phyloP scores from a whole-genome alignment of 2,888 invertebrate species.

The Dryobotodes eremita region DNA sequence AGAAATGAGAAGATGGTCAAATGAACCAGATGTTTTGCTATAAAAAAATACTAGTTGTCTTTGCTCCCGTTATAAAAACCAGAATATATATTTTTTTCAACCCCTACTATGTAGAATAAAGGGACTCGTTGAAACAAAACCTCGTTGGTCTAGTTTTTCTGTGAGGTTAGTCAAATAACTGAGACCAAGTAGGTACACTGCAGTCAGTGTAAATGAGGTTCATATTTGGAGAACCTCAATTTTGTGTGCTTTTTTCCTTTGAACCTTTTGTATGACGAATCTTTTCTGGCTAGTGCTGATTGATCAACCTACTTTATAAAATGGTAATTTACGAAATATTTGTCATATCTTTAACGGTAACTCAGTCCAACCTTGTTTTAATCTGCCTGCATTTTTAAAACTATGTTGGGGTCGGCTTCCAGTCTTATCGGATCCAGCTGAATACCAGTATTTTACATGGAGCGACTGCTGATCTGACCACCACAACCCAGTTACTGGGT shows the following conservation, averaged over 20 bases:
- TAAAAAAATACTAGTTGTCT: background rate
- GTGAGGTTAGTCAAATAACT: constrained; percentile 21
- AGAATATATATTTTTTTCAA: background rate
- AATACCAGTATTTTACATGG: no score
- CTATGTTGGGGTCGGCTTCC: no score
- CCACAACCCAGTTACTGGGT: no score
- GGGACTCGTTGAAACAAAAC: background rate
- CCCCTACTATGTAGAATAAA: background rate
- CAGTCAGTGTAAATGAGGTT: constrained; percentile 14
- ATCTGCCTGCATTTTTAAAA: no score
- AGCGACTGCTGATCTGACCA: no score
- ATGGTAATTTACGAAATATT: no score
- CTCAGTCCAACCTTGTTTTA: no score
- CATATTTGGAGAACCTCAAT: constrained; percentile 41
- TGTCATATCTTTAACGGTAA: no score
- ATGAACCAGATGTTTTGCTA: background rate
- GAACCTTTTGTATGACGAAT: background rate
- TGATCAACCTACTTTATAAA: no score
- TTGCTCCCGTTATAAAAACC: background rate
- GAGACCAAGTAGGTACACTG: background rate
- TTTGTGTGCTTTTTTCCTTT: background rate
- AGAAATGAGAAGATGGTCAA: constrained; percentile 5
- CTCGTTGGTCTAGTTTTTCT: constrained; percentile 5
- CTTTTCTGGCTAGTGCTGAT: no score
- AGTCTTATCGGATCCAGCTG: no score